These are phyloP conservation scores for Archivesica marissinica DNA, from an alignment of 1,140 invertebrate species.

Conservation along the genomic window DNA sequence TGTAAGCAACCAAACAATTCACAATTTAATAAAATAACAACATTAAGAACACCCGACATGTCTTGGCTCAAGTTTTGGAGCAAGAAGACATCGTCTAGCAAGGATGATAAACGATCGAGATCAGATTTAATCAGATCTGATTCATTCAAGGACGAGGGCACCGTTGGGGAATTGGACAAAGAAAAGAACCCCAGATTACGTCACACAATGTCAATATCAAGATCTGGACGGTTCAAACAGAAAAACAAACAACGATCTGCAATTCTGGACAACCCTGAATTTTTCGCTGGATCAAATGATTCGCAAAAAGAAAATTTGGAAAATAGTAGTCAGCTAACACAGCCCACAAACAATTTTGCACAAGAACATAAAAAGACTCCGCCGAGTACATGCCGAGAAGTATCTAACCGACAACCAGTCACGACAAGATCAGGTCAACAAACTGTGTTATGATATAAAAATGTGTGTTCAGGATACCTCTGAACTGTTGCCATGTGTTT, in stretches of 20 bases:
- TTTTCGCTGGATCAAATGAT: constrained; percentile 53
- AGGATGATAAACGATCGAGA: constrained; percentile 56
- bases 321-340: constrained; percentile 24
- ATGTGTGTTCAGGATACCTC: not conserved
- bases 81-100: constrained; percentile 73
- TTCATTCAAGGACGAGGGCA: constrained; percentile 63
- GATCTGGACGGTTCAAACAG: constrained; percentile 80
- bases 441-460: constrained; percentile 37
- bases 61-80: constrained; percentile 79
- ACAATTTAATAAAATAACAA: too few species aligned
- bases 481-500: not conserved
- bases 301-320: constrained; percentile 47
- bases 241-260: constrained; percentile 77
- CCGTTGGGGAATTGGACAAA: constrained; percentile 71
- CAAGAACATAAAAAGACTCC: constrained; percentile 47
- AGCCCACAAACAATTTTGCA: not conserved
- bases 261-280: constrained; percentile 77
- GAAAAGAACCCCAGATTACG: constrained; percentile 69
- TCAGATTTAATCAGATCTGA: constrained; percentile 65
- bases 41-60: too few species aligned
- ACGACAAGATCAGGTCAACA: constrained; percentile 39
- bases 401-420: constrained; percentile 40
- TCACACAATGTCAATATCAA: constrained; percentile 80
- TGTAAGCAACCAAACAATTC: too few species aligned
- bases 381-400: constrained; percentile 57